Conservation (phyloP, 2,888 invertebrate genomes). For the Machimus rusticus region DNA sequence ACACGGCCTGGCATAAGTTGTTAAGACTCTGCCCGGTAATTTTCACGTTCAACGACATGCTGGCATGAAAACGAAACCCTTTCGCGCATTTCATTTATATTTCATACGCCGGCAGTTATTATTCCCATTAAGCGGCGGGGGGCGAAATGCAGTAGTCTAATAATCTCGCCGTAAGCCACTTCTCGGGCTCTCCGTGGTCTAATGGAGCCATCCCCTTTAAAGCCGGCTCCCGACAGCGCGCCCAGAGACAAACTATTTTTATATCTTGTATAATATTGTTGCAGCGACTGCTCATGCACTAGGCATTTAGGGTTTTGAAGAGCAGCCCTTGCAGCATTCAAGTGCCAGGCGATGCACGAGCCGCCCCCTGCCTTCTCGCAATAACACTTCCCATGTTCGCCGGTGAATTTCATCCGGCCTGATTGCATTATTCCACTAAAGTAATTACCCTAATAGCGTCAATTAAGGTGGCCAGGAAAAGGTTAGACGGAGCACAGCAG, state of each 20-base stretch:
- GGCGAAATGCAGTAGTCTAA: background rate
- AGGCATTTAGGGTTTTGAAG: background rate
- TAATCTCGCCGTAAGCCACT: background rate
- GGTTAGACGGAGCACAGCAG: background rate
- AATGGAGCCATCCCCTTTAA: background rate
- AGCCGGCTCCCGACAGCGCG: background rate
- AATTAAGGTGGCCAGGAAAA: conserved; percentile 3
- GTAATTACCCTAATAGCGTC: conserved; percentile 7
- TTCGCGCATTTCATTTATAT: background rate
- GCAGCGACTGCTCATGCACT: background rate
- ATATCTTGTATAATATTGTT: background rate
- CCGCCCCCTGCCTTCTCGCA: background rate
- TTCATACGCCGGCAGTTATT: background rate
- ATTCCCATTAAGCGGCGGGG: background rate
- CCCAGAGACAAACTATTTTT: background rate
- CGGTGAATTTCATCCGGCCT: background rate
- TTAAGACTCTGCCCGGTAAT: background rate
- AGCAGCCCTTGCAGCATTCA: background rate
- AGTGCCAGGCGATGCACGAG: background rate
- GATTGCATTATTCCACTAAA: conserved; percentile 10
- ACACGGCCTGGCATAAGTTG: background rate
- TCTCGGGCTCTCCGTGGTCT: background rate
- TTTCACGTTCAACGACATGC: background rate
- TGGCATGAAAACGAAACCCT: background rate
- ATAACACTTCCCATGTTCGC: background rate